phyloP scores from a whole-genome alignment of 2,113 vertebrate genomes.

The Notothenia rossii region DNA sequence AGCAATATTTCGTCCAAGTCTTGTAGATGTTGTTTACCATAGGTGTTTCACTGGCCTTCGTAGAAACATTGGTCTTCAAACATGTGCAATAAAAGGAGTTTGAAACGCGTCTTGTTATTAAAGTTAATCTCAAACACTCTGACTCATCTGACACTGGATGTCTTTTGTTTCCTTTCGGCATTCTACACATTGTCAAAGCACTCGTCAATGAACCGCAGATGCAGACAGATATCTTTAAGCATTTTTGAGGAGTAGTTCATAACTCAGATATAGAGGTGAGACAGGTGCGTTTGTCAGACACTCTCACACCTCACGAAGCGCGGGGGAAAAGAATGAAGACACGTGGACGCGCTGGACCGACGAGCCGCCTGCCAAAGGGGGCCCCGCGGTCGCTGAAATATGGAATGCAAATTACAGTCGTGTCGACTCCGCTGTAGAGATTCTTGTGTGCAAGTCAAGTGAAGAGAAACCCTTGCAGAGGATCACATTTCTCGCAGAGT shows the following conservation, averaged over 20 bases:
- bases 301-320: background rate
- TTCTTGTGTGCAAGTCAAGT: constrained; percentile 53
- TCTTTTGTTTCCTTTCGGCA: constrained; percentile 39
- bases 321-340: constrained; percentile 25
- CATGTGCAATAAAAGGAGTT: background rate
- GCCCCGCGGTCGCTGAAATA: constrained; percentile 23
- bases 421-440: constrained; percentile 28
- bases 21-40: background rate
- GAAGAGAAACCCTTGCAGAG: constrained; percentile 38
- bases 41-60: background rate
- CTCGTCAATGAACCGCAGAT: background rate
- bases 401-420: constrained; percentile 54
- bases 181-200: constrained; percentile 39
- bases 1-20: background rate
- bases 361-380: constrained; percentile 13
- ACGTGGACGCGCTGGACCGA: constrained; percentile 8
- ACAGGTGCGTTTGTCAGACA: constrained; percentile 32
- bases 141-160: background rate
- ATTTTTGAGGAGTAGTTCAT: constrained; percentile 31
- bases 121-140: constrained; percentile 5
- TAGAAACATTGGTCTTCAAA: background rate
- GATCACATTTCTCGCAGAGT: constrained; percentile 51
- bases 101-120: background rate
- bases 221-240: constrained; percentile 12
- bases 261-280: constrained; percentile 26